phyloP scores from a whole-genome alignment of 2,888 invertebrate genomes.

The Eupithecia tripunctaria region DNA sequence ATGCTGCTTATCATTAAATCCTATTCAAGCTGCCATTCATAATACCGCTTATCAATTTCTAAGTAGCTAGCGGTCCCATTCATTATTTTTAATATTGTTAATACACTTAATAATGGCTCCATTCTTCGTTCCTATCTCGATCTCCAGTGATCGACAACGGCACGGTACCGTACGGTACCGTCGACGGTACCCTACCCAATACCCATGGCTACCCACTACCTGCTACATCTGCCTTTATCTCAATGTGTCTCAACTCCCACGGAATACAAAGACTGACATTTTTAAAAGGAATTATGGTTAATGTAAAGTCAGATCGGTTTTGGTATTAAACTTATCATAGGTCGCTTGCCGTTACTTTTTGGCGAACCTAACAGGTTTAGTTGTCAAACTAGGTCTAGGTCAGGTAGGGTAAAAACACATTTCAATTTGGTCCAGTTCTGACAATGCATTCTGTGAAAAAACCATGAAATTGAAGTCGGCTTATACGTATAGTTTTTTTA shows the following conservation, averaged over 20 bases:
- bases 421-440: too few species aligned
- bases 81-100: conserved; percentile 42
- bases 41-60: conserved; percentile 33
- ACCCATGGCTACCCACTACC: too few species aligned
- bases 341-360: too few species aligned
- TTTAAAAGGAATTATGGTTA: background rate
- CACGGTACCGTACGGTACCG: too few species aligned
- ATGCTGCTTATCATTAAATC: conserved; percentile 11
- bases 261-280: conserved; percentile 18
- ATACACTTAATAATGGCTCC: conserved; percentile 40
- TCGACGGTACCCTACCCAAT: too few species aligned
- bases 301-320: background rate
- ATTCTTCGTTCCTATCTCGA: conserved; percentile 41
- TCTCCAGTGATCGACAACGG: conserved; percentile 40
- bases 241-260: conserved; percentile 28
- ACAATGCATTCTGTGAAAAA: too few species aligned
- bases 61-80: conserved; percentile 35
- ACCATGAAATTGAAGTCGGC: too few species aligned
- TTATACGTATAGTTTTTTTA: too few species aligned
- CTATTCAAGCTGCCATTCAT: conserved; percentile 40
- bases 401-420: too few species aligned
- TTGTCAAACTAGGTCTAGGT: too few species aligned
- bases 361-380: too few species aligned
- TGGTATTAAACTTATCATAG: too few species aligned
- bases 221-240: conserved; percentile 31